These are phyloP conservation scores for Chaetura pelagica DNA, from an alignment of 2,113 vertebrate species.

Conservation along the genomic window DNA sequence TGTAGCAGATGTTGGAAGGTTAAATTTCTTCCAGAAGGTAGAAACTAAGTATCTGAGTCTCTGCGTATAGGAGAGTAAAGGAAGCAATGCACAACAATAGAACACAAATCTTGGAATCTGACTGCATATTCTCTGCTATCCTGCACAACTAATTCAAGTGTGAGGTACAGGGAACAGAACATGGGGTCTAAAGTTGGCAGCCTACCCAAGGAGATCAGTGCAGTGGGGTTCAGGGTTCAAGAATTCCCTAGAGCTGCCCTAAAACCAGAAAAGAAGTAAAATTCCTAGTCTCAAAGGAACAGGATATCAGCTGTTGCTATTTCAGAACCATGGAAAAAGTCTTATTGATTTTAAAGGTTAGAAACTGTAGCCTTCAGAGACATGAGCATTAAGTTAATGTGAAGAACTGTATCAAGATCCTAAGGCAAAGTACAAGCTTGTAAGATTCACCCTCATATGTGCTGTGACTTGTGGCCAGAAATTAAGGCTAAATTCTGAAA, in stretches of 20 bases:
- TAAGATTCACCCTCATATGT: neutral
- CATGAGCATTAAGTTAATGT: neutral
- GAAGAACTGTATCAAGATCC: neutral
- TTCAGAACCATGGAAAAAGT: neutral
- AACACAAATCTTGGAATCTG: neutral
- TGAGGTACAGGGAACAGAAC: neutral
- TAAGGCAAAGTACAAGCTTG: neutral
- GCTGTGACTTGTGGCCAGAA: neutral
- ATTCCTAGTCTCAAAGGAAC: neutral
- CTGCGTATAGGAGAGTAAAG: neutral
- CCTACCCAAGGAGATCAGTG: neutral
- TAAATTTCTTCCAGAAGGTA: neutral
- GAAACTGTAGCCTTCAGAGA: neutral
- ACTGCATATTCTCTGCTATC: neutral
- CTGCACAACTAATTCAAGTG: neutral
- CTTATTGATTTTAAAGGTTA: neutral
- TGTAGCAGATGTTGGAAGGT: neutral
- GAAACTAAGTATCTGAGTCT: neutral
- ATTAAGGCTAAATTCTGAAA: neutral
- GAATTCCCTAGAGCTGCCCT: neutral
- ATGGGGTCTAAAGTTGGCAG: neutral
- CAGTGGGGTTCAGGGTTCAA: fast-evolving
- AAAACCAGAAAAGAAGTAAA: neutral
- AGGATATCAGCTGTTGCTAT: neutral
- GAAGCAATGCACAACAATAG: neutral